phyloP scores from a whole-genome alignment of 2,888 invertebrate genomes.

The Chesias legatella region DNA sequence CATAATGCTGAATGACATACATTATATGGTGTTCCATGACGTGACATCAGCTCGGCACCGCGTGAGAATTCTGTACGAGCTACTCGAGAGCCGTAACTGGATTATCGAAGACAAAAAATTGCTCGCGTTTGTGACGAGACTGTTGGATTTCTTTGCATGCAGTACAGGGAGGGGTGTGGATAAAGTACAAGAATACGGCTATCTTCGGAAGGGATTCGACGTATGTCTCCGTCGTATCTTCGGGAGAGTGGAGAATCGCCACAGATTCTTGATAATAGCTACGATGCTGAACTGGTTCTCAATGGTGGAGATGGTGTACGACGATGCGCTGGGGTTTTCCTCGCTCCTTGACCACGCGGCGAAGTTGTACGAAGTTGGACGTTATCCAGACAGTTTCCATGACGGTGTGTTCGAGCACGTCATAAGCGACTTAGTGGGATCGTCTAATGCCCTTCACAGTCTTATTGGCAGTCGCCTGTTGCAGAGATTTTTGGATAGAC shows the following conservation, averaged over 20 bases:
- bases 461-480: conserved; percentile 78
- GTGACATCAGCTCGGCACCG: conserved; percentile 61
- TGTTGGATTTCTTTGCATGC: conserved; percentile 69
- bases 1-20: conserved; percentile 54
- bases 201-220: conserved; percentile 74
- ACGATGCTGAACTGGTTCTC: conserved; percentile 76
- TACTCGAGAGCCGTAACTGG: conserved; percentile 71
- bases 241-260: conserved; percentile 64
- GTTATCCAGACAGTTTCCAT: conserved; percentile 64
- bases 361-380: conserved; percentile 56
- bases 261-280: conserved; percentile 69
- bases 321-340: conserved; percentile 75
- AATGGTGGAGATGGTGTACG: conserved; percentile 53
- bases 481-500: conserved; percentile 78
- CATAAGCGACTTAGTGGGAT: conserved; percentile 66
- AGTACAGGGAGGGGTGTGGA: conserved; percentile 47
- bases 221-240: conserved; percentile 76
- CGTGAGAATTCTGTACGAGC: conserved; percentile 70
- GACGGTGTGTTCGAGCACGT: conserved; percentile 70
- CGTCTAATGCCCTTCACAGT: conserved; percentile 64
- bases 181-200: conserved; percentile 40
- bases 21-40: conserved; percentile 46
- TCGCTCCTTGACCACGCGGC: conserved; percentile 76
- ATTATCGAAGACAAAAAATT: conserved; percentile 58
- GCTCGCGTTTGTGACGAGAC: conserved; percentile 55